phyloP scores from a whole-genome alignment of 2,113 vertebrate species.

The Tricholaema leucomelas region DNA sequence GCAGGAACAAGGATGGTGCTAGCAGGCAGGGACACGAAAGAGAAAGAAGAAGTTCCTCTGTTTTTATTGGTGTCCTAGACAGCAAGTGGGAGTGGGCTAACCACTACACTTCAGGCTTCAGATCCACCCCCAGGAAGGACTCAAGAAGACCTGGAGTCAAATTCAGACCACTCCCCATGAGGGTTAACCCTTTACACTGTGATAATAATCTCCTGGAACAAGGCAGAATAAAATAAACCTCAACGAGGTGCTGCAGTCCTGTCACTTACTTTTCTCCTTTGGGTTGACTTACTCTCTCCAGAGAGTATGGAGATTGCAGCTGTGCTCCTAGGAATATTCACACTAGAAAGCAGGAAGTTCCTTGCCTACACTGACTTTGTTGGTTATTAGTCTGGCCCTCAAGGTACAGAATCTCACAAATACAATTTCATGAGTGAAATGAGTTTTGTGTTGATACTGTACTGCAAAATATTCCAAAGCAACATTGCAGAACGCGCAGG shows the following conservation, averaged over 20 bases:
- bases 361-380: background rate
- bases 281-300: background rate
- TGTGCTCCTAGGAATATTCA: background rate
- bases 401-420: background rate
- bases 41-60: no score
- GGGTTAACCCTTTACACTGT: no score
- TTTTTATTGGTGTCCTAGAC: no score
- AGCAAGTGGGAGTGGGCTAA: no score
- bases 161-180: no score
- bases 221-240: conserved; percentile 11
- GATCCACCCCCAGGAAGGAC: no score
- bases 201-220: conserved; percentile 22
- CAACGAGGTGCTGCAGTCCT: background rate
- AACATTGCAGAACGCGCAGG: accelerated
- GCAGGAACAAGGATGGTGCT: no score
- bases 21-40: no score
- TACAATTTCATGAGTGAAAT: accelerated
- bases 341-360: background rate
- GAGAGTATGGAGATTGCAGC: background rate
- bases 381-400: background rate
- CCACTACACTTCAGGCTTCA: no score
- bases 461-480: background rate
- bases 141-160: no score
- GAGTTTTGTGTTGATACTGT: background rate
- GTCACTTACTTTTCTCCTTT: background rate